These are phyloP conservation scores for Thalassarche chlororhynchos DNA, from an alignment of 2,113 vertebrate genomes.

Conservation along the genomic window DNA sequence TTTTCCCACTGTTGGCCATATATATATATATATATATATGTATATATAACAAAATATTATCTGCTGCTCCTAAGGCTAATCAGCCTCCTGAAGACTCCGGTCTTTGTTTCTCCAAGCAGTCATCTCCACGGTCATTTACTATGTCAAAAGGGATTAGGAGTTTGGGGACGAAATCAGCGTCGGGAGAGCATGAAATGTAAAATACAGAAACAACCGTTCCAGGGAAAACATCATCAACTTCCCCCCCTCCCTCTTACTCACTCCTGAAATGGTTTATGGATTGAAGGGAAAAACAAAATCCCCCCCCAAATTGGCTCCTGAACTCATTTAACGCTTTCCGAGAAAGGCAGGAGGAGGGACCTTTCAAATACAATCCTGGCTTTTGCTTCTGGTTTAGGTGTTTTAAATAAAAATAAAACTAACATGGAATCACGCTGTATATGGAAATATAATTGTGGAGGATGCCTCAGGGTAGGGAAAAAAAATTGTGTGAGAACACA, in stretches of 20 bases:
- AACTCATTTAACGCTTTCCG: neutral
- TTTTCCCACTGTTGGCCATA: neutral
- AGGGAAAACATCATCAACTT: neutral
- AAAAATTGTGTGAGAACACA: neutral
- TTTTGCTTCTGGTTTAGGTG: neutral
- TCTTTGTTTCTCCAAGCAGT: neutral
- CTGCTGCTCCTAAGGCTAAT: neutral
- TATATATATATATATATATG: neutral
- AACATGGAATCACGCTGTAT: neutral
- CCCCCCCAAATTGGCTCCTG: neutral
- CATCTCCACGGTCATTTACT: neutral
- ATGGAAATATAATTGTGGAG: neutral
- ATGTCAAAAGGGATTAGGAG: slow-evolving; percentile 2
- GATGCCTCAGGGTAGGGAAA: neutral
- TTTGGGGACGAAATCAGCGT: neutral
- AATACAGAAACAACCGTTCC: neutral
- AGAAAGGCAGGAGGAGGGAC: neutral
- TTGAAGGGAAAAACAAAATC: neutral
- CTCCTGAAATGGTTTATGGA: neutral
- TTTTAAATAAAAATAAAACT: neutral
- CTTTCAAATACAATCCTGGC: neutral
- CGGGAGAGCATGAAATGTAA: neutral
- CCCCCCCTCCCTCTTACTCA: neutral
- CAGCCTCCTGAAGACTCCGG: neutral
- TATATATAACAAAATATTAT: neutral